Evolutionary conservation across 1,140 invertebrate species (phyloP).

Genomic region (Drosophila sp.): DNA sequence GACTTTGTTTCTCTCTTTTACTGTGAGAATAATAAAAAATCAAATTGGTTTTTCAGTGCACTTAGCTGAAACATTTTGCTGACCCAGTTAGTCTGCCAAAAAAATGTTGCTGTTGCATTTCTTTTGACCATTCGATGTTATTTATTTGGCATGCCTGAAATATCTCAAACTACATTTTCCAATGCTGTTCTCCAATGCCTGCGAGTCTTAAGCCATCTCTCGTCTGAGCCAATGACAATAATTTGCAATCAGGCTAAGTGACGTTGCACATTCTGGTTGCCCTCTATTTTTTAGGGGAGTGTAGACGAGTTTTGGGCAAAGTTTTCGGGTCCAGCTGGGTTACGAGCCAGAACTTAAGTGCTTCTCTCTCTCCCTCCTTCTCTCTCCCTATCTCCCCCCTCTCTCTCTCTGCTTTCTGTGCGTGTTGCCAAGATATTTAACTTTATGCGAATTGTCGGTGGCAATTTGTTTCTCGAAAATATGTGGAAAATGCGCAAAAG

Average conservation of each 20-base stretch:
- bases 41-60: conserved; percentile 34
- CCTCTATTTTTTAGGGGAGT: conserved; percentile 7
- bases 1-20: too few relatives aligned
- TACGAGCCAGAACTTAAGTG: conserved; percentile 37
- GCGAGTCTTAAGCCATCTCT: conserved; percentile 4
- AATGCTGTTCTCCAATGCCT: conserved; percentile 22
- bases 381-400: not conserved
- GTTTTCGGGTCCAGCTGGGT: conserved; percentile 3
- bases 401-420: not conserved
- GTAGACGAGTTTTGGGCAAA: conserved; percentile 3
- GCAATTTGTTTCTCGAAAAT: conserved; percentile 27
- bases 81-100: conserved; percentile 35
- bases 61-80: conserved; percentile 34
- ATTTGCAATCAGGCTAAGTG: conserved; percentile 65
- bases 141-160: conserved; percentile 46
- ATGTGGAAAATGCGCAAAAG: conserved; percentile 4
- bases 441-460: conserved; percentile 28
- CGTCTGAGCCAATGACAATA: conserved; percentile 49
- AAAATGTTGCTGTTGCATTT: conserved; percentile 21
- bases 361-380: not conserved
- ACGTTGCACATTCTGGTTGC: conserved; percentile 32
- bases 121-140: conserved; percentile 31
- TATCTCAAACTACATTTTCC: conserved; percentile 32
- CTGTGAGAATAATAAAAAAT: not conserved
- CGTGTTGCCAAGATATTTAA: conserved; percentile 38